Percentiles rank a stretch among this genome's conserved stretches.
These are phyloP conservation scores for Caranx ignobilis DNA, from an alignment of 2,113 vertebrate species.

Conservation along the genomic window DNA sequence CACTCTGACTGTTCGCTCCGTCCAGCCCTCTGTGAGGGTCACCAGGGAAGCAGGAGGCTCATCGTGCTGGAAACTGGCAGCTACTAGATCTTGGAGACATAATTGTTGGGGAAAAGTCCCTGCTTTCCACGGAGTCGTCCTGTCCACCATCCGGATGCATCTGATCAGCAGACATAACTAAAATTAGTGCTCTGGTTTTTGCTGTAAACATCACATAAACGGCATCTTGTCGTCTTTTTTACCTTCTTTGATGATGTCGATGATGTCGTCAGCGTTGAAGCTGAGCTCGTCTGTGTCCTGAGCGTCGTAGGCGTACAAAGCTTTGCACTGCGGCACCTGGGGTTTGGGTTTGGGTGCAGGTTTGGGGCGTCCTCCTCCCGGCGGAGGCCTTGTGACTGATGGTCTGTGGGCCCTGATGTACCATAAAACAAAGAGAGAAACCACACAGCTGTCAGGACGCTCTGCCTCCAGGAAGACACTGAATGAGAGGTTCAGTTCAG, in stretches of 20 bases:
- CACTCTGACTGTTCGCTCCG: slow-evolving; percentile 27
- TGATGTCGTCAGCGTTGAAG: slow-evolving; percentile 96
- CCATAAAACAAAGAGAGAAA: slow-evolving; percentile 29
- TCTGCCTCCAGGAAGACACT: not conserved
- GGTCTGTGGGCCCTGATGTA: slow-evolving; percentile 88
- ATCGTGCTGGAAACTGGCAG: slow-evolving; percentile 39
- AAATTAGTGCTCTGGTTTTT: not conserved
- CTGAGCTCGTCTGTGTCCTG: slow-evolving; percentile 99
- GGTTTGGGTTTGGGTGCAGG: slow-evolving; percentile 97
- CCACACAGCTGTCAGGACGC: not conserved
- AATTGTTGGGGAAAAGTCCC: slow-evolving; percentile 98
- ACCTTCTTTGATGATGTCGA: slow-evolving; percentile 97
- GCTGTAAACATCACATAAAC: not conserved
- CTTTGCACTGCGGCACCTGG: slow-evolving; percentile 96
- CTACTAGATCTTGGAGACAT: slow-evolving; percentile 93
- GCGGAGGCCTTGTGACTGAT: slow-evolving; percentile 87
- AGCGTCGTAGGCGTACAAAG: slow-evolving; percentile 96
- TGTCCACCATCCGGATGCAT: slow-evolving; percentile 97
- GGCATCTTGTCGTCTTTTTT: not conserved
- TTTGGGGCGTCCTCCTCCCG: slow-evolving; percentile 94
- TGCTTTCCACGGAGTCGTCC: slow-evolving; percentile 96
- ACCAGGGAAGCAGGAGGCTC: slow-evolving; percentile 35
- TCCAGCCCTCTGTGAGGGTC: slow-evolving; percentile 33
- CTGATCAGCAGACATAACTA: slow-evolving; percentile 72
- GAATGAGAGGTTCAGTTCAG: not conserved